Evolutionary conservation across 2,797 vertebrate genomes (phyloP), one percentile per base, ranked within the genome.

Genomic region (Bovichtus variegatus): DNA sequence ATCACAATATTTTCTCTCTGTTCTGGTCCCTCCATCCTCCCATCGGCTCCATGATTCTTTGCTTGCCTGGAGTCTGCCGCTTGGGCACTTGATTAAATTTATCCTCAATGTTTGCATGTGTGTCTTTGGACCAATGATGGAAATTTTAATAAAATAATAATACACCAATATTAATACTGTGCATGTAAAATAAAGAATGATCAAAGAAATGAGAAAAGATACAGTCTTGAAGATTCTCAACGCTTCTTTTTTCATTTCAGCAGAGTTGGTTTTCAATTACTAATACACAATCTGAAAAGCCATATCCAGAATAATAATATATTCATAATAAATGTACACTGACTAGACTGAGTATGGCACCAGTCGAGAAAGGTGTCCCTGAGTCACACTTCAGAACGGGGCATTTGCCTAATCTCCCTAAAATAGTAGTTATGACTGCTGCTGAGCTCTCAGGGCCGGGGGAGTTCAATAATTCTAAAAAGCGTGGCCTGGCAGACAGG

Each of bases 391-490:
- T 38, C 46, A 67, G 70, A 46, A 66, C 13, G 15, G 70, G 70
- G 61, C 68, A 73, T 79, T 77, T 51, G 41, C 49, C 58, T 74
- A 68, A 76, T 70, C 71, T 81, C 78, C 83, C 71, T 64, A 74
- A 87, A 88, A 87, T 75, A 85, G 78, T 75, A 27, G 4, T 69
- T 13, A 62, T 64, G 71, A 77, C 67, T 74, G 73, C 74, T 59
- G 34, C 6, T 54, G 49, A 58, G 80, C 60, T 79, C 64, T 69
- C 65, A 1, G 31, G 76, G 73, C 77, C 38, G 6, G 43, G 73
- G 80, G 50, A 73, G 78, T 84, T 90, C 82, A 88, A 87, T 91
- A 89, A 91, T 91, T 89, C 62, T 90, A 75, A 87, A 80, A 76
- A 68, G 76, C 73, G 65, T 76, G 74, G 78, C 58, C 74, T 68